Evolutionary conservation across 2,888 invertebrate genomes (phyloP), one percentile per base, ranked within the genome.

Genomic region (Chalcis sispes): DNA sequence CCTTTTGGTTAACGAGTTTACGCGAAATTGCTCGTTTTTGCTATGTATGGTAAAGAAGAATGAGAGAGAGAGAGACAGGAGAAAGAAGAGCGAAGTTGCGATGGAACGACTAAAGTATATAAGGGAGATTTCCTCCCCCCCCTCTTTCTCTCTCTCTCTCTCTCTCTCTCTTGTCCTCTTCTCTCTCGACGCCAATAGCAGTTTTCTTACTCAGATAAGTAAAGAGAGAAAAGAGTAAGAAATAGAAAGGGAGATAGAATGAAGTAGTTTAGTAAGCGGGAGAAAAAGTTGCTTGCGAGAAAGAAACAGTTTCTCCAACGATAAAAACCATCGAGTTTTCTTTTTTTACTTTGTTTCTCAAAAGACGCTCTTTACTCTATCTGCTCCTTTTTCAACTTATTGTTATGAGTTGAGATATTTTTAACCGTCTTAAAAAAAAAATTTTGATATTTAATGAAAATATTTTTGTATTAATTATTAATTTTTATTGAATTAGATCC

Each of bases 21-120:
- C 75, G 72, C 62, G 62, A 77, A 81, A 81, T 79, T 80, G 81
- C 76, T 78, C 79, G 79, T 79, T 78, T 56, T 58, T 36, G 36
- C 67, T n/a, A n/a, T 23, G 15, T 54, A 18, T 32, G 29, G n/a
- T 10, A 36, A 25, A 59, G 50, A 36, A 36, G 42, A 48, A 36
- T n/a, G n/a, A n/a, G n/a, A n/a, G n/a, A n/a, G n/a, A n/a, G n/a
- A n/a, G n/a, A n/a, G n/a, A n/a, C 25, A 25, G 36, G 46, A 40
- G 46, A n/a, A 32, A 58, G 50, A 62, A 66, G 15, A 18, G 20
- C 54, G 20, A 62, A 74, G 69, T 74, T 67, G 59, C 58, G 58
- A 36, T 23, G 40, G 50, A 65, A 66, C 32, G 52, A 50, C 56
- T 20, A 54, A 75, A 65, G 52, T 71, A 66, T 65, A 71, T 65